These are phyloP conservation scores for Mirza zaza DNA, from an alignment of 2,113 vertebrate genomes.

Conservation along the genomic window DNA sequence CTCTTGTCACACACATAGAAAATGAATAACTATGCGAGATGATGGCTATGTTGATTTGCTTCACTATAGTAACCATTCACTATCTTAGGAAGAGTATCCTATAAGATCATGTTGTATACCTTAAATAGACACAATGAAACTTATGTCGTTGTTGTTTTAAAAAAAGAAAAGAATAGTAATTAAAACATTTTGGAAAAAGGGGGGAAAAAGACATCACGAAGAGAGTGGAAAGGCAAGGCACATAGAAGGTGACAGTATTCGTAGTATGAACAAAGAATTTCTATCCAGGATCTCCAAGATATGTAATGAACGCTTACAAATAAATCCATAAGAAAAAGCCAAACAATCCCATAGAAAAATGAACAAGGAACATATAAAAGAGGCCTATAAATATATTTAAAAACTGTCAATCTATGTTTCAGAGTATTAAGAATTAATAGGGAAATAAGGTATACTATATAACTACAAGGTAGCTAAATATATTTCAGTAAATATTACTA, in stretches of 20 bases:
- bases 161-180: not conserved
- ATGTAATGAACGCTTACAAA: not conserved
- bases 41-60: not conserved
- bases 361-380: not conserved
- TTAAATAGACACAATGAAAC: not conserved
- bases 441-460: not conserved
- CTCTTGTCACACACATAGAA: no score
- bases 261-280: not conserved
- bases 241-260: not conserved
- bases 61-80: not conserved
- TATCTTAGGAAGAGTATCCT: not conserved
- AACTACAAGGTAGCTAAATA: not conserved
- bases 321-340: not conserved
- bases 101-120: not conserved
- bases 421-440: not conserved
- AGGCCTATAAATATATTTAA: not conserved
- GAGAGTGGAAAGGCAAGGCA: not conserved
- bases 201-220: not conserved
- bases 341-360: not conserved
- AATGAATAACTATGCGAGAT: not conserved
- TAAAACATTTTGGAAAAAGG: not conserved
- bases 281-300: not conserved
- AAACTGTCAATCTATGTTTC: not conserved
- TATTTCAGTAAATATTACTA: not conserved
- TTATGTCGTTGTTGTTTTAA: not conserved